Percentiles rank a stretch among this genome's conserved stretches.
Evolutionary conservation across 2,797 vertebrate species (phyloP).

Genomic region (Ctenopoma multispine): DNA sequence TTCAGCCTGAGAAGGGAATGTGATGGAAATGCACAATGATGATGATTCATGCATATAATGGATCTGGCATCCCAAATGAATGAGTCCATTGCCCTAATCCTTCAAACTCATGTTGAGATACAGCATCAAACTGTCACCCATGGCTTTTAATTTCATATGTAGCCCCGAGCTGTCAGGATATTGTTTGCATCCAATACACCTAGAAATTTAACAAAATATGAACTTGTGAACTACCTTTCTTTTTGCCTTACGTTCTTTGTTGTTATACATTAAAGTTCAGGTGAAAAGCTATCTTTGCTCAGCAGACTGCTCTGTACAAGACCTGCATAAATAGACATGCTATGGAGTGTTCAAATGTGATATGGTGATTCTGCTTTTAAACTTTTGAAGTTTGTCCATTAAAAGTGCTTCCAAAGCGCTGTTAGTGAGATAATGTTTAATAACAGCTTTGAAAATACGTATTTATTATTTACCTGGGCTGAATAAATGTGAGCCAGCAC

Average conservation of each 20-base stretch:
- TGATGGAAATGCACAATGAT: slow-evolving; percentile 60
- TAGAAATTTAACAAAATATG: slow-evolving; percentile 27
- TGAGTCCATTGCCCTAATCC: slow-evolving; percentile 49
- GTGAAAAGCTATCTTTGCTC: slow-evolving; percentile 34
- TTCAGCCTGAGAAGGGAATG: slow-evolving; percentile 63
- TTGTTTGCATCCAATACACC: slow-evolving; percentile 39
- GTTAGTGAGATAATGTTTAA: slow-evolving; percentile 53
- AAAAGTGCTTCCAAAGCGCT: slow-evolving; percentile 38
- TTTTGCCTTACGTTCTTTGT: slow-evolving; percentile 2
- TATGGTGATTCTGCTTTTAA: slow-evolving; percentile 15
- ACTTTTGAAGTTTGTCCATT: slow-evolving; percentile 32
- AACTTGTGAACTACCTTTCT: slow-evolving; percentile 14
- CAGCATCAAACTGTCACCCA: slow-evolving; percentile 58
- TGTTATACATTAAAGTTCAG: slow-evolving; percentile 19
- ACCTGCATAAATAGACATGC: slow-evolving; percentile 17
- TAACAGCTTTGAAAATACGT: slow-evolving; percentile 55
- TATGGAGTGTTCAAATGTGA: slow-evolving; percentile 36
- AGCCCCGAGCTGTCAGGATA: slow-evolving; percentile 42
- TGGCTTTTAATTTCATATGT: slow-evolving; percentile 65
- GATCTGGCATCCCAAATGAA: slow-evolving; percentile 64
- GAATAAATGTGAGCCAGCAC: slow-evolving; percentile 63
- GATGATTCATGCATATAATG: slow-evolving; percentile 75
- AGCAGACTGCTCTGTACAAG: slow-evolving; percentile 12
- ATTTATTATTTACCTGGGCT: slow-evolving; percentile 69
- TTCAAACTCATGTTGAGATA: slow-evolving; percentile 51